Evolutionary conservation across 2,113 vertebrate species (phyloP).

Genomic region (Eulemur macaco): DNA sequence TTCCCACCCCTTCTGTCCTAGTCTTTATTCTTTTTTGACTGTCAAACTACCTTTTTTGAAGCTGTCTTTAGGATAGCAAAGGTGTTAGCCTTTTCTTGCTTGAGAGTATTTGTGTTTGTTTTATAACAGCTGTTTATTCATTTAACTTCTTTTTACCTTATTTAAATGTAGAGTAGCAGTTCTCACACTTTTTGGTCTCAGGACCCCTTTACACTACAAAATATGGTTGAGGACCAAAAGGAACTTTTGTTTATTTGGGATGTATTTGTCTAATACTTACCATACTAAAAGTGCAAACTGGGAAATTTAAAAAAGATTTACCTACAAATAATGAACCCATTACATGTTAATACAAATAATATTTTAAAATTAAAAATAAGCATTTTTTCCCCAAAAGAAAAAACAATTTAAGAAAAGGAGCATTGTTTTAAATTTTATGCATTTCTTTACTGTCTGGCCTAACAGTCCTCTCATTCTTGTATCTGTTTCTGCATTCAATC

Average conservation of each 20-base stretch:
- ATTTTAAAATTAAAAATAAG: background rate
- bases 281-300: conserved; percentile 10
- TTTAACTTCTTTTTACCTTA: background rate
- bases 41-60: background rate
- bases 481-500: background rate
- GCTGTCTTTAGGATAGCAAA: background rate
- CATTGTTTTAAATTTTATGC: background rate
- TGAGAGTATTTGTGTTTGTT: conserved; percentile 28
- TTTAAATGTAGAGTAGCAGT: background rate
- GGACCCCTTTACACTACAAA: background rate
- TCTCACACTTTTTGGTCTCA: background rate
- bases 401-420: background rate
- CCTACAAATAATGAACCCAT: background rate
- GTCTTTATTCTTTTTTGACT: background rate
- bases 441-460: background rate
- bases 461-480: background rate
- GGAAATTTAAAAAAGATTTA: background rate
- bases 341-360: background rate
- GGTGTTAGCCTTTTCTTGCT: background rate
- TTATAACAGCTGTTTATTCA: background rate
- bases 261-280: background rate
- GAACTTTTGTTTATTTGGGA: background rate
- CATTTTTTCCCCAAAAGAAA: background rate
- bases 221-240: background rate
- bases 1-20: background rate